These are phyloP conservation scores for Geococcyx californianus DNA, from an alignment of 2,113 vertebrate genomes.

Conservation along the genomic window DNA sequence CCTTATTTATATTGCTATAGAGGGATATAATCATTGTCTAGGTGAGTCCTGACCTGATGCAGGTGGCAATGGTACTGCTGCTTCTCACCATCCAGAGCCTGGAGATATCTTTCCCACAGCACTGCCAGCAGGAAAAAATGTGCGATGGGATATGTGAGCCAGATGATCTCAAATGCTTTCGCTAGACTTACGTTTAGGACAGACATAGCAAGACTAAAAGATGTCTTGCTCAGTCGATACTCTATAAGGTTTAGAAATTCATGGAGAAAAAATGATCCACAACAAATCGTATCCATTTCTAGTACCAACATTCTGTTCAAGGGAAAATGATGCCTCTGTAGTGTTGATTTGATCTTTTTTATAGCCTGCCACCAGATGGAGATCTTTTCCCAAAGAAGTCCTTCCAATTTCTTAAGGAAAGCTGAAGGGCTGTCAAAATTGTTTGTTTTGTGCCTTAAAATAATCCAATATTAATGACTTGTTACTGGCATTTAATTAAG, in stretches of 20 bases:
- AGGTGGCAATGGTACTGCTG: background rate
- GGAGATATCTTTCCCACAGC: background rate
- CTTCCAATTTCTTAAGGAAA: background rate
- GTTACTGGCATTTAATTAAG: background rate
- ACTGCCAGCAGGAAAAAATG: background rate
- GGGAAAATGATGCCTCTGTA: rapidly evolving
- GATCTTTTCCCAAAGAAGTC: slow-evolving; percentile 58
- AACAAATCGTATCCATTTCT: background rate
- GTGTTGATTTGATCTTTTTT: background rate
- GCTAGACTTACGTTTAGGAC: background rate
- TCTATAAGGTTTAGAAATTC: background rate
- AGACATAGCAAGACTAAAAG: background rate
- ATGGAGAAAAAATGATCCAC: background rate
- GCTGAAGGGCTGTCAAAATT: background rate
- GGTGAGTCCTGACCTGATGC: background rate
- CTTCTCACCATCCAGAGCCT: background rate
- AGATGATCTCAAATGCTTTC: background rate
- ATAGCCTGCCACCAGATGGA: slow-evolving; percentile 58
- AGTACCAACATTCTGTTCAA: background rate
- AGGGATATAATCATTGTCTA: background rate
- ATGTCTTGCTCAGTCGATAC: background rate
- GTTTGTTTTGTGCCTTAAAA: background rate
- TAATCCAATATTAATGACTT: background rate
- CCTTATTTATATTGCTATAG: rapidly evolving
- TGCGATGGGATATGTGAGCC: rapidly evolving